phyloP scores from a whole-genome alignment of 2,888 invertebrate genomes.

The Dynastes hyllus region DNA sequence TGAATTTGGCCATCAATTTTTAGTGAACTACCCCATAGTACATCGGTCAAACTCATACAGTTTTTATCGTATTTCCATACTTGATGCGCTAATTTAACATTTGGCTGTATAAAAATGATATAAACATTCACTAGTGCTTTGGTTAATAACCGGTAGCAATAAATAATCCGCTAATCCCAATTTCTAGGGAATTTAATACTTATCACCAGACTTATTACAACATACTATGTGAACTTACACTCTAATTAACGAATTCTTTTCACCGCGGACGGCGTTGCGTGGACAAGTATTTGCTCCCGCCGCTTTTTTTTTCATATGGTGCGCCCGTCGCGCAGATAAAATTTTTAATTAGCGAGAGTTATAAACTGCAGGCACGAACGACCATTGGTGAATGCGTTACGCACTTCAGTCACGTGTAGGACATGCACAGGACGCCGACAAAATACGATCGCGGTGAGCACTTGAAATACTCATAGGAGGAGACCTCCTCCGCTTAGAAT shows the following conservation, averaged over 20 bases:
- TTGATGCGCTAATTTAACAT: not conserved
- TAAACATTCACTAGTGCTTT: not conserved
- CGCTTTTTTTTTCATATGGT: not conserved
- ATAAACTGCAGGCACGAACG: constrained; percentile 9
- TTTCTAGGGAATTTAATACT: no score
- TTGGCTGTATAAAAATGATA: no score
- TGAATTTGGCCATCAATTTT: no score
- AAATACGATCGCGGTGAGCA: constrained; percentile 11
- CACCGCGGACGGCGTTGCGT: constrained; percentile 7
- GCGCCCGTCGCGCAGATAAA: constrained; percentile 22
- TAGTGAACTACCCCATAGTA: no score
- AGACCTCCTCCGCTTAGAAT: constrained; percentile 30
- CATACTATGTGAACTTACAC: constrained; percentile 8
- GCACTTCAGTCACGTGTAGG: constrained; percentile 32
- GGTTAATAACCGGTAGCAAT: no score
- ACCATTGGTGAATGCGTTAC: constrained; percentile 15
- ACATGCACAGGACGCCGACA: constrained; percentile 28
- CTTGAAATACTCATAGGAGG: constrained; percentile 28
- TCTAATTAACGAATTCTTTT: constrained; percentile 32
- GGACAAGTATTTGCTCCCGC: no score
- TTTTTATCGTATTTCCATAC: no score
- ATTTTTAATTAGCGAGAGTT: constrained; percentile 39
- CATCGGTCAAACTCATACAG: no score
- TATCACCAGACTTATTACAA: not conserved
- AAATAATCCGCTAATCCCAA: no score